These are phyloP conservation scores for Gnathonemus echidnorhynchus DNA, from an alignment of 2,113 vertebrate species.

Conservation along the genomic window DNA sequence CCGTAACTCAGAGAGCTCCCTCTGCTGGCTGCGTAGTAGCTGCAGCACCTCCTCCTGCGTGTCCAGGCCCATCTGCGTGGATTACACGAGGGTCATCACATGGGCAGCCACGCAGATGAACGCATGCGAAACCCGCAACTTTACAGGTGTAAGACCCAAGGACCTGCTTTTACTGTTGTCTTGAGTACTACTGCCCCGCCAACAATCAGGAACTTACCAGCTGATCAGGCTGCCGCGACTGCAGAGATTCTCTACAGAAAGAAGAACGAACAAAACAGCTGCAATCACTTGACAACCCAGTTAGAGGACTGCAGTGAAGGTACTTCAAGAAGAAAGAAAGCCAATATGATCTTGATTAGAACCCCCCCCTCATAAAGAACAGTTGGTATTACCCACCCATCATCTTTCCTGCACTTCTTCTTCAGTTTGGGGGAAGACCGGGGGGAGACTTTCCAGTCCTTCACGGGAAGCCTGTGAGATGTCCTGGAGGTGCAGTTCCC, in stretches of 20 bases:
- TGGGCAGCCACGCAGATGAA: not conserved
- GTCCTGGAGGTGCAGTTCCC: constrained; percentile 75
- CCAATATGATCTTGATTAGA: not conserved
- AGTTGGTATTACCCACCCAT: constrained; percentile 58
- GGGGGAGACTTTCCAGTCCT: constrained; percentile 92
- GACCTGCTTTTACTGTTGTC: not conserved
- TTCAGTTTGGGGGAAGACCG: constrained; percentile 85
- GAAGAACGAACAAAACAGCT: not conserved
- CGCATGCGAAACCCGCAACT: not conserved
- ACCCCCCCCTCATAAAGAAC: not conserved
- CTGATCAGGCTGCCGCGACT: constrained; percentile 61
- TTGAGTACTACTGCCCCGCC: not conserved
- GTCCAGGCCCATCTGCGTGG: constrained; percentile 61
- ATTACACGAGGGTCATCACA: not conserved
- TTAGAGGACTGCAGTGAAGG: not conserved
- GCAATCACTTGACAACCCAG: not conserved
- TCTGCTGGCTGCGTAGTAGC: constrained; percentile 82
- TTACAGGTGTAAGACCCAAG: not conserved
- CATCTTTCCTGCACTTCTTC: constrained; percentile 83
- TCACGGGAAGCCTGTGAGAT: constrained; percentile 75
- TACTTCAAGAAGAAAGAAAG: not conserved
- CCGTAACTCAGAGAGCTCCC: constrained; percentile 75
- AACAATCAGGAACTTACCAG: constrained; percentile 45
- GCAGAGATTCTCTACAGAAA: constrained; percentile 60
- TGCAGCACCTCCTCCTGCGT: constrained; percentile 78